Conservation (phyloP, 2,888 invertebrate genomes). For the Drosophila buzzatii region DNA sequence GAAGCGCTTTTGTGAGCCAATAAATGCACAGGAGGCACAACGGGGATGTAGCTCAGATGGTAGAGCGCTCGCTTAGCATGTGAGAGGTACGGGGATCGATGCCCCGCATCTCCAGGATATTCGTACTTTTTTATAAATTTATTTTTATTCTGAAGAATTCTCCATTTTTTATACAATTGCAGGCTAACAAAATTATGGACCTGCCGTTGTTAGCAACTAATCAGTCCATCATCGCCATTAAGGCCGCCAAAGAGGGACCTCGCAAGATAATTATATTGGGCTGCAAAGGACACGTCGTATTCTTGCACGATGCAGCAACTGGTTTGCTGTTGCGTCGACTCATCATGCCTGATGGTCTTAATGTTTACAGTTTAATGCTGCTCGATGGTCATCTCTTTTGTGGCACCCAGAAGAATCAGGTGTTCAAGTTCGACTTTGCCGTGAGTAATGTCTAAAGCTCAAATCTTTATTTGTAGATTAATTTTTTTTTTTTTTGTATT, state of each 20-base stretch:
- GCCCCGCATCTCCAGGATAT: slow-evolving; percentile 85
- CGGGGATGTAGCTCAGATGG: slow-evolving; percentile 86
- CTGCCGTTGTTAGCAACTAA: slow-evolving; percentile 87
- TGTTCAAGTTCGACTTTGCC: slow-evolving; percentile 91
- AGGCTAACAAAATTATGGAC: slow-evolving; percentile 86
- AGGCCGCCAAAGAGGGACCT: slow-evolving; percentile 90
- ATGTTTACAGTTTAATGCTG: slow-evolving; percentile 90
- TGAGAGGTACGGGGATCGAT: slow-evolving; percentile 86
- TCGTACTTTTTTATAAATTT: slow-evolving; percentile 9
- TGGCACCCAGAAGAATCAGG: slow-evolving; percentile 90
- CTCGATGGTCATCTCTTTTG: slow-evolving; percentile 90
- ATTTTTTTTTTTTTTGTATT: neutral
- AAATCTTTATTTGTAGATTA: too few relatives aligned
- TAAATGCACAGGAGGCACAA: slow-evolving; percentile 14
- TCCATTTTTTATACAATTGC: slow-evolving; percentile 67
- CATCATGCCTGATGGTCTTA: slow-evolving; percentile 86
- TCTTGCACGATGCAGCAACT: slow-evolving; percentile 90
- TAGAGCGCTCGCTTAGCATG: slow-evolving; percentile 86
- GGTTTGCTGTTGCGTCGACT: slow-evolving; percentile 90
- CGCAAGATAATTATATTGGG: slow-evolving; percentile 88
- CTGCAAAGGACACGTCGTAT: slow-evolving; percentile 89
- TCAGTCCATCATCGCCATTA: slow-evolving; percentile 89
- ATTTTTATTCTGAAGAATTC: neutral
- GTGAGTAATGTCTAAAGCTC: slow-evolving; percentile 86
- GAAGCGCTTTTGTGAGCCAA: slow-evolving; percentile 22